Percentiles rank a stretch among this genome's conserved stretches.
These are phyloP conservation scores for Herminia tarsipennalis DNA, from an alignment of 2,888 invertebrate genomes.

Conservation along the genomic window DNA sequence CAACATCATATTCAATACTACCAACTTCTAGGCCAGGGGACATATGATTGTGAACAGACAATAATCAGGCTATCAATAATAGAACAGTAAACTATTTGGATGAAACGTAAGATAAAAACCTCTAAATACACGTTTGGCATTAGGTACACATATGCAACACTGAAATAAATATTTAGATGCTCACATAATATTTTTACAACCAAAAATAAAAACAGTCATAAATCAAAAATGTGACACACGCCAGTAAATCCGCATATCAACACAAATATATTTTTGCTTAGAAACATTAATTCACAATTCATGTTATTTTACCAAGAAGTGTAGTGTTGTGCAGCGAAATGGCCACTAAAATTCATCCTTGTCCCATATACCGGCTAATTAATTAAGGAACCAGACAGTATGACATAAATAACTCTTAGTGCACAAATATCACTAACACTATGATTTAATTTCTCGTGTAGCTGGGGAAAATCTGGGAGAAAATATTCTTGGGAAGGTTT, in stretches of 20 bases:
- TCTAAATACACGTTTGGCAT: too few species aligned
- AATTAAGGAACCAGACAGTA: conserved; percentile 57
- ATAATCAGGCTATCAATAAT: too few species aligned
- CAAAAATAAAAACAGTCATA: not conserved
- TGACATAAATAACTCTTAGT: conserved; percentile 43
- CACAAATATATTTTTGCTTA: conserved; percentile 4
- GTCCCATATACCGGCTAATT: conserved; percentile 53
- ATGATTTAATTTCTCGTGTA: conserved; percentile 27
- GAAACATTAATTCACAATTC: conserved; percentile 13
- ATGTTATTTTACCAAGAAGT: conserved; percentile 15
- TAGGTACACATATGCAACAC: too few species aligned
- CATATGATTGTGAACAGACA: too few species aligned
- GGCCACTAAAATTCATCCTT: conserved; percentile 44
- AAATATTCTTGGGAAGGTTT: too few species aligned
- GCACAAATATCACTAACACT: conserved; percentile 39
- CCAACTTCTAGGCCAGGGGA: too few species aligned
- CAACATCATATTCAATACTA: too few species aligned
- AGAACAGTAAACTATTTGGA: too few species aligned
- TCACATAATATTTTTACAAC: too few species aligned
- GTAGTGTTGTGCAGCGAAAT: conserved; percentile 29
- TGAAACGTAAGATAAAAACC: too few species aligned
- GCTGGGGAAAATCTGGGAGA: conserved; percentile 3
- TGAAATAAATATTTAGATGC: too few species aligned
- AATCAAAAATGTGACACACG: not conserved
- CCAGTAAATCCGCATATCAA: not conserved